A percentile compares a stretch with the other conserved stretches of the same genome.
These are phyloP conservation scores for Chrysopilus asiliformis DNA, from an alignment of 2,888 invertebrate genomes.

Conservation along the genomic window DNA sequence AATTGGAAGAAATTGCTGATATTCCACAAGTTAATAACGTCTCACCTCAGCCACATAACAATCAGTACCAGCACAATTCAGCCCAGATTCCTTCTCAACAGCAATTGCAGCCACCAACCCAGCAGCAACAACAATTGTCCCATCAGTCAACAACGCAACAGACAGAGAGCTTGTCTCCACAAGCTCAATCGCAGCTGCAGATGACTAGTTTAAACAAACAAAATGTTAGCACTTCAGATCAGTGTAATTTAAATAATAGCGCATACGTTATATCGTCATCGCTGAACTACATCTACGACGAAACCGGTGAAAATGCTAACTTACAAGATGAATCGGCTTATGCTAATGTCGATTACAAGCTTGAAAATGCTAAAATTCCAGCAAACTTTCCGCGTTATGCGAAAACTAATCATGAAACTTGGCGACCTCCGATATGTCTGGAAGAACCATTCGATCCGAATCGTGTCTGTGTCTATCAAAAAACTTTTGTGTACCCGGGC, in stretches of 20 bases:
- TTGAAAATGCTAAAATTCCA: conserved; percentile 27
- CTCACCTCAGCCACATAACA: not conserved
- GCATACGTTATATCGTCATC: conserved; percentile 15
- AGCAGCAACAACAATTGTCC: conserved; percentile 11
- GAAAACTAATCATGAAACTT: conserved; percentile 32
- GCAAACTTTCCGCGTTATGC: conserved; percentile 28
- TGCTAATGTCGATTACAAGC: conserved; percentile 10
- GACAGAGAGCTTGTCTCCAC: not conserved
- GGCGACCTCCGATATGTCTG: conserved; percentile 32
- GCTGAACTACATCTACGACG: conserved; percentile 15
- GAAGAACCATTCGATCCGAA: conserved; percentile 34
- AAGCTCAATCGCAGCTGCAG: not conserved
- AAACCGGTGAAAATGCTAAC: conserved; percentile 6
- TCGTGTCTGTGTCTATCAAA: conserved; percentile 31
- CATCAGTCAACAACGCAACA: conserved; percentile 9
- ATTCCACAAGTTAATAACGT: not conserved
- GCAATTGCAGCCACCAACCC: conserved; percentile 1
- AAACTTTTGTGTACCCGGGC: conserved; percentile 31
- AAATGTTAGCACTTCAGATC: conserved; percentile 4
- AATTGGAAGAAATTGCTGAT: not conserved
- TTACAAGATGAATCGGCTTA: conserved; percentile 5
- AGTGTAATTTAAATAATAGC: conserved; percentile 17
- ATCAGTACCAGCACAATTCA: conserved; percentile 10
- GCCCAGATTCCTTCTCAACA: not conserved
- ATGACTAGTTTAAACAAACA: conserved; percentile 2